Conservation (phyloP, 2,113 vertebrate genomes). For the Monopterus albus region DNA sequence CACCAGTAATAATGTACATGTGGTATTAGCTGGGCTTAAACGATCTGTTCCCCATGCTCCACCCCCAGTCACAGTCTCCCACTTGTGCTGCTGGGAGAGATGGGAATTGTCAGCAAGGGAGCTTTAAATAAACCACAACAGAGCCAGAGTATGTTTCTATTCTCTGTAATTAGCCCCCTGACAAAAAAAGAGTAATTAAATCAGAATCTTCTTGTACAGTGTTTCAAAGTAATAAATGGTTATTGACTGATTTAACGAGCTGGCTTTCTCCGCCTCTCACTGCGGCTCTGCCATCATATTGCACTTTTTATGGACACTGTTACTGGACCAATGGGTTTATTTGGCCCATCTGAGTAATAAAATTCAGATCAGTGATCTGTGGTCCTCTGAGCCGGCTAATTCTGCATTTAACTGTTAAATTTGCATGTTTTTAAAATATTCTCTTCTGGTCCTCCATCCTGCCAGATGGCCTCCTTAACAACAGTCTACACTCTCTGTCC, state of each 20-base stretch:
- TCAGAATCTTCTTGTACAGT: neutral
- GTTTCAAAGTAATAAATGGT: neutral
- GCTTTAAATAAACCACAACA: slow-evolving; percentile 49
- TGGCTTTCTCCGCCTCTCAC: neutral
- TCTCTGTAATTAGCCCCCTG: slow-evolving; percentile 39
- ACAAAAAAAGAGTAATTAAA: slow-evolving; percentile 39
- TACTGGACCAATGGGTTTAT: neutral
- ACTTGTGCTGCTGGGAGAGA: neutral
- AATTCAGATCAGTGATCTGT: neutral
- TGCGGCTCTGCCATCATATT: slow-evolving; percentile 4
- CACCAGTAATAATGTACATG: no score
- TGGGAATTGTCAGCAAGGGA: slow-evolving; percentile 1
- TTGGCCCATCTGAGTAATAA: neutral
- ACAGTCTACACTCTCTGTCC: slow-evolving; percentile 31
- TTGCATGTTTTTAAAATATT: slow-evolving; percentile 10
- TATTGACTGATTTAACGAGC: slow-evolving; percentile 17
- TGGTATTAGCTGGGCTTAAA: no score
- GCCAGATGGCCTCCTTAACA: slow-evolving; percentile 32
- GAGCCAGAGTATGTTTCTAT: neutral
- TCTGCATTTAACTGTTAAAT: slow-evolving; percentile 25
- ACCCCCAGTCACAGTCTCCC: neutral
- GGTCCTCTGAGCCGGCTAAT: neutral
- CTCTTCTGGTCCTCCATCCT: neutral
- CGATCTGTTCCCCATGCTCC: neutral
- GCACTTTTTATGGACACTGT: neutral